Conservation (phyloP, 1,140 invertebrate genomes). For the Zeugodacus cucurbitae region DNA sequence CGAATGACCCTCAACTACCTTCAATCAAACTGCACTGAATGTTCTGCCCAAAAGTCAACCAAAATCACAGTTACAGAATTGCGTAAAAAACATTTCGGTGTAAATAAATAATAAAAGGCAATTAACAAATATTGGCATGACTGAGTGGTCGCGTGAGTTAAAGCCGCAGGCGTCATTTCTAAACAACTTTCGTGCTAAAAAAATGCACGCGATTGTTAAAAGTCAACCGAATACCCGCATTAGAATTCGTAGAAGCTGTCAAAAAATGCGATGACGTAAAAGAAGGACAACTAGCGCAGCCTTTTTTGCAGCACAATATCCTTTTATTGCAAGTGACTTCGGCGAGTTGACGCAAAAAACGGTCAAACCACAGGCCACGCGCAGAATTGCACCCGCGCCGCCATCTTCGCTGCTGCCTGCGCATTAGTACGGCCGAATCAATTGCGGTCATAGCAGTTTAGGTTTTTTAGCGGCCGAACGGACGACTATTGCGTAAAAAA, state of each 20-base stretch:
- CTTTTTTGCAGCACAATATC: background rate
- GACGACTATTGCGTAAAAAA: constrained; percentile 5
- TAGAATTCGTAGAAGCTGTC: background rate
- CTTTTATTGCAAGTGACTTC: background rate
- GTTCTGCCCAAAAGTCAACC: too few relatives aligned
- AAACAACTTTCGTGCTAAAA: background rate
- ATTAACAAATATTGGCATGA: background rate
- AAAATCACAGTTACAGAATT: background rate
- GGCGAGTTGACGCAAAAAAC: background rate
- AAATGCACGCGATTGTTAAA: background rate
- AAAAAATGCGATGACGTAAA: background rate
- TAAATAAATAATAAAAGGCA: background rate
- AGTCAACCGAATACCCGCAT: background rate
- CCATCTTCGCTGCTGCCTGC: background rate
- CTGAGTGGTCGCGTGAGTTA: background rate
- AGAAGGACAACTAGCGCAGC: background rate
- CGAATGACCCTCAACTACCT: too few relatives aligned
- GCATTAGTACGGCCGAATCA: background rate
- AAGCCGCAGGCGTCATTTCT: background rate
- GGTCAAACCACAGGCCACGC: constrained; percentile 18
- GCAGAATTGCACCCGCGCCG: background rate
- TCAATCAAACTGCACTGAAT: too few relatives aligned
- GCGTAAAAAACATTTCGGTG: background rate
- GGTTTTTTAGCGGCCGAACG: background rate
- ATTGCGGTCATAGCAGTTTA: background rate